These are phyloP conservation scores for Lordiphosa mommai DNA, from an alignment of 1,140 invertebrate species.

Conservation along the genomic window DNA sequence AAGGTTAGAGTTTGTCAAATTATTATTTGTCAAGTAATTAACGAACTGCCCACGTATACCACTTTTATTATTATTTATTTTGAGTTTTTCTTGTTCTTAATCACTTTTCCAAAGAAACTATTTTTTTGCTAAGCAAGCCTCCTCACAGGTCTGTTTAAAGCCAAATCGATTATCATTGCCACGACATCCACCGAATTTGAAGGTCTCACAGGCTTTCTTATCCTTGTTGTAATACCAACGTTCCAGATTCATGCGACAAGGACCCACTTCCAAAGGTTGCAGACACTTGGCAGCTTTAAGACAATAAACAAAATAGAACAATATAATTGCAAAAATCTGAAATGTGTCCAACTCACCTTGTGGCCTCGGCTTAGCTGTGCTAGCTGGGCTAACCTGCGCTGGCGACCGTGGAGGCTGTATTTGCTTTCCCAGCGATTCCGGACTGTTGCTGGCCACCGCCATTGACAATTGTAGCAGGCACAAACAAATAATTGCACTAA, in stretches of 20 bases:
- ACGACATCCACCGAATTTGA: conserved; percentile 90
- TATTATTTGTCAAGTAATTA: too few relatives aligned
- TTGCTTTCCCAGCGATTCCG: too few relatives aligned
- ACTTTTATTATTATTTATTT: too few relatives aligned
- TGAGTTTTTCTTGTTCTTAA: too few relatives aligned
- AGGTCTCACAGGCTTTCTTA: conserved; percentile 80
- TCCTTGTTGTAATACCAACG: conserved; percentile 68
- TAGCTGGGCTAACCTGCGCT: not conserved
- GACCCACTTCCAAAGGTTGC: conserved; percentile 59
- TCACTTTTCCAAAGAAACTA: too few relatives aligned
- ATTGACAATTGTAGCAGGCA: conserved; percentile 29
- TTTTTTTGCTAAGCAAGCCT: conserved; percentile 81
- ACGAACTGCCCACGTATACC: too few relatives aligned
- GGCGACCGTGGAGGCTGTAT: conserved; percentile 5
- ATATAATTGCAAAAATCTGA: not conserved
- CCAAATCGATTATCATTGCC: conserved; percentile 90
- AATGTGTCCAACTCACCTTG: conserved; percentile 7
- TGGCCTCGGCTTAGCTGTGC: conserved; percentile 17
- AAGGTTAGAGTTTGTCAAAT: too few relatives aligned
- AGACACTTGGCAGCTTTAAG: conserved; percentile 60
- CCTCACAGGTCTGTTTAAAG: conserved; percentile 84
- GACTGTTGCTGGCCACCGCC: conserved; percentile 19
- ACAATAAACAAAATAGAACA: too few relatives aligned
- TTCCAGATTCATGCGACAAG: conserved; percentile 71
- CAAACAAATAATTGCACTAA: conserved; percentile 27